Evolutionary conservation across 2,797 vertebrate genomes (phyloP), one percentile per base, ranked within the genome.

Genomic region (Sebastiscus tertius): DNA sequence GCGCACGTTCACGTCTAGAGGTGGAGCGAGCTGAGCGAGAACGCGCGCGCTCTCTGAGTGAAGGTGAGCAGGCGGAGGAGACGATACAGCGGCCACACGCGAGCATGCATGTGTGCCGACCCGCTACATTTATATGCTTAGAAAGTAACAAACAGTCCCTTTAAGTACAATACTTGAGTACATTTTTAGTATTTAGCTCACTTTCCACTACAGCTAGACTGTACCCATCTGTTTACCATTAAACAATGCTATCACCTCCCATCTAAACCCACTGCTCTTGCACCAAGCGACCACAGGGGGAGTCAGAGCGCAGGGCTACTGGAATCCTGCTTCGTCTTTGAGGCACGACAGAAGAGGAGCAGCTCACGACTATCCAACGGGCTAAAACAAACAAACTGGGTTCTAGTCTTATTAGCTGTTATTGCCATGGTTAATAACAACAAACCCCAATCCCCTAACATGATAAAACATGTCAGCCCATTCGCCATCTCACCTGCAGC

Each of bases 391-490:
- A 81, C 72, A 66, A 81, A 81, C 72, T 59, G 11, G 59, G 31
- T 66, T 77, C 72, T 7, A 39, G 70, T 86, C 72, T 82, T 69
- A 84, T 86, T 80, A 83, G 54, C 46, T 33, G 29, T 83, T 87
- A 82, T 81, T 87, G 71, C 80, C 33, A 72, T 42, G 72, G 77
- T 73, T 77, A 77, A 82, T 67, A 88, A 83, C 70, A 77, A 72
- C 76, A 67, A 9, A 24, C 54, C 62, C 69, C 80, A 66, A 62
- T 82, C 52, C 74, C 55, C 79, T 71, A 68, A 85, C 52, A 71
- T 22, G 76, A 86, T 82, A 14, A 81, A 82, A 12, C 70, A 65
- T 72, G 64, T 75, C 65, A 58, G 62, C 60, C 75, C 52, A 2
- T 63, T 81, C 2, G 2, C 75, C 11, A 26, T 42, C 63, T 62